Base-by-base conservation (phyloP, 2,797 vertebrate genomes). In the Mus caroli region DNA sequence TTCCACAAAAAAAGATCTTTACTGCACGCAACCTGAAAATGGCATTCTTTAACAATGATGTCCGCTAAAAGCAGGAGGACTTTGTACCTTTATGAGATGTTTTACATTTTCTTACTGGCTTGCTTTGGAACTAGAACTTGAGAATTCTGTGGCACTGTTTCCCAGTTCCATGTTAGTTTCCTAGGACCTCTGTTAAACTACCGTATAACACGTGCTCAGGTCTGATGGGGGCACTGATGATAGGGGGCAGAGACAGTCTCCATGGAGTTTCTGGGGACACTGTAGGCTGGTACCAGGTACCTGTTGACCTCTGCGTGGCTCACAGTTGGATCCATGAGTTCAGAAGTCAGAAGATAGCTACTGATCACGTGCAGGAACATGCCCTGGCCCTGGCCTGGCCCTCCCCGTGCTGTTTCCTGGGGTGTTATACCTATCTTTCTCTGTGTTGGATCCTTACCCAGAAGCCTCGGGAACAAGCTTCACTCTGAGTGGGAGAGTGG, bases 1-100 rank as follows among this genome's bases (percentile, higher is more conserved):
- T 80, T 26, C 98, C 98, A n/a, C 92, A 92, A 94, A 98, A 97
- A 73, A 98, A 97, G 50, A 88, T 96, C 88, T 98, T 98, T 4
- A 1, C 86, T 50, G 62, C 91, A 17, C 87, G 92, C 1, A 97
- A 67, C 85, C 91, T 98, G n/a, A 98, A 97, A 94, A 58, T 97
- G 97, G 97, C 96, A 19, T 89, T 98, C 94, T 98, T 98, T 64
- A 97, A 91, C 69, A 97, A 92, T 1, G 40, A 95, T 28, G 6
- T 98, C 83, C 98, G 97, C 94, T 98, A 91, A 98, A 92, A 13
- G 2, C 24, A 54, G 92, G 79, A 64, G 56, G 8, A 67, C 69
- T 93, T 92, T 80, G 71, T n/a, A 71, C 19, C 0, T 56, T 12
- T 43, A 54, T 86, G 84, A 37, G 73, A 69, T 46, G 4, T 78